A percentile compares a stretch with the other conserved stretches of the same genome.
These are phyloP conservation scores for Acrossocheilus wenchowensis DNA, from an alignment of 2,797 vertebrate species.

Conservation along the genomic window DNA sequence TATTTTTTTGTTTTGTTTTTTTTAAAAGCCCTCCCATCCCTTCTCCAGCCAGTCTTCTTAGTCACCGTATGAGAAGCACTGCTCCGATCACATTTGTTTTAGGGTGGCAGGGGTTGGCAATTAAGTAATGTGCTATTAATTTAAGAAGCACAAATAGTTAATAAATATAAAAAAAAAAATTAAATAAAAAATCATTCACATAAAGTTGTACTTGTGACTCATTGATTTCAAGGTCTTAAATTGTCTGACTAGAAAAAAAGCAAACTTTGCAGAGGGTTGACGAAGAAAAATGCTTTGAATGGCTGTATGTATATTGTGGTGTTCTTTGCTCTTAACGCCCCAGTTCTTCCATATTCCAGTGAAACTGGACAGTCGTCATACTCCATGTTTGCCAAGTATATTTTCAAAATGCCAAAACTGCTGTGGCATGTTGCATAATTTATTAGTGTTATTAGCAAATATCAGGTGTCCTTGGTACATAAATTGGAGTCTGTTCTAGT, in stretches of 20 bases:
- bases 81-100: conserved; percentile 72
- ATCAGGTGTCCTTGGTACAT: background rate
- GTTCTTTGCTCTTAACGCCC: background rate
- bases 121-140: conserved; percentile 77
- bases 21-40: conserved; percentile 58
- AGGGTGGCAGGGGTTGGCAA: conserved; percentile 78
- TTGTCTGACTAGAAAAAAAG: background rate
- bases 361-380: background rate
- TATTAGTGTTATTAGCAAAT: too few relatives aligned
- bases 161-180: conserved; percentile 73
- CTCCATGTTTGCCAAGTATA: background rate
- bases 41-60: conserved; percentile 34
- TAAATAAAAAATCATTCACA: conserved; percentile 72
- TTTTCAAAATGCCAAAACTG: background rate
- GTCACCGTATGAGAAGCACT: conserved; percentile 72
- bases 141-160: conserved; percentile 80
- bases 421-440: background rate
- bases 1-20: conserved; percentile 35
- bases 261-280: background rate
- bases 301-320: background rate
- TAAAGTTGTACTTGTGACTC: conserved; percentile 13
- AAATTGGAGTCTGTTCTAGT: background rate
- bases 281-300: background rate
- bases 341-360: background rate
- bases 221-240: background rate